Evolutionary conservation across 2,797 vertebrate genomes (phyloP).

Genomic region (Spinibarbus caldwelli): DNA sequence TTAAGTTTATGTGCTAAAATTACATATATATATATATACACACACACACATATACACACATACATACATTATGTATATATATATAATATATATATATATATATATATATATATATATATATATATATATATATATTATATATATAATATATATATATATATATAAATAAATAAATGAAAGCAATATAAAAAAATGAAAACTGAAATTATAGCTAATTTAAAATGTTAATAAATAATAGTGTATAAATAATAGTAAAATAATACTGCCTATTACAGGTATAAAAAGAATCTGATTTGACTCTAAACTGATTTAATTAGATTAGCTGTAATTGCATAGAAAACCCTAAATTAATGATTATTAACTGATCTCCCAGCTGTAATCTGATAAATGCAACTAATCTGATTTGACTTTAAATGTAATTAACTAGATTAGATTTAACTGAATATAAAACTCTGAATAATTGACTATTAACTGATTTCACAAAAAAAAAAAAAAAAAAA

Average conservation of each 20-base stretch:
- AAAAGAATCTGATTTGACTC: background rate
- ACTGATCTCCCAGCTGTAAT: background rate
- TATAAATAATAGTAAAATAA: background rate
- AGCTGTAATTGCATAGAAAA: background rate
- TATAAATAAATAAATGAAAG: too few species aligned
- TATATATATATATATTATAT: too few species aligned
- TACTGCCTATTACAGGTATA: background rate
- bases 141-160: too few species aligned
- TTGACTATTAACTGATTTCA: background rate
- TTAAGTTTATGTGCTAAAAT: background rate
- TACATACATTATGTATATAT: too few species aligned
- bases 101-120: too few species aligned
- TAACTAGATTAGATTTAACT: background rate
- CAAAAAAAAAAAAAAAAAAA: too few species aligned
- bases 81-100: too few species aligned
- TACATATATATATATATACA: too few species aligned
- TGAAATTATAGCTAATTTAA: background rate
- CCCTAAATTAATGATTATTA: too few species aligned
- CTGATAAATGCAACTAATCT: background rate
- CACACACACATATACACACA: too few species aligned
- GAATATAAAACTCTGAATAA: background rate
- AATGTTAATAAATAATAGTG: background rate
- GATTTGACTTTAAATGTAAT: background rate
- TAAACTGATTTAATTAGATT: background rate
- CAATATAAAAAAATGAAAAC: background rate